Evolutionary conservation across 2,888 invertebrate species (phyloP).

Genomic region (Listrodromus nycthemerus): DNA sequence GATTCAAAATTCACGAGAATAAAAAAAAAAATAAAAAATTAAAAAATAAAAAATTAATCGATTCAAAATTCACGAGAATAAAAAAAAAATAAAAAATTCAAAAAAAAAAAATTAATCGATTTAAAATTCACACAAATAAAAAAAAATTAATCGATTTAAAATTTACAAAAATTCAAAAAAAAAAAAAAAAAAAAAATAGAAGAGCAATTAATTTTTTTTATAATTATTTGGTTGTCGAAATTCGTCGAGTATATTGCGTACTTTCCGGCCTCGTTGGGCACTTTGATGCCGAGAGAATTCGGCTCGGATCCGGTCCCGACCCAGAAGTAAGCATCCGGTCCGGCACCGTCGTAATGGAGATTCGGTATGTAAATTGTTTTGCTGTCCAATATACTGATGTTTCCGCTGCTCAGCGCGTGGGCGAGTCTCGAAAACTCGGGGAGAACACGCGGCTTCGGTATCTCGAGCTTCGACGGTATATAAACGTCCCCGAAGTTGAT

Average conservation of each 20-base stretch:
- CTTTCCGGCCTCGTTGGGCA: conserved; percentile 95
- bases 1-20: background rate
- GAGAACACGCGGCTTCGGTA: conserved; percentile 92
- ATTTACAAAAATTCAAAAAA: too few relatives aligned
- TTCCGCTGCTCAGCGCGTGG: conserved; percentile 95
- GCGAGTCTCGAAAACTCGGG: conserved; percentile 95
- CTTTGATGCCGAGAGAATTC: conserved; percentile 92
- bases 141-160: too few relatives aligned
- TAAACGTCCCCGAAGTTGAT: conserved; percentile 95
- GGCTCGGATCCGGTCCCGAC: conserved; percentile 96
- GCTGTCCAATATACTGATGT: conserved; percentile 95
- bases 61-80: too few relatives aligned
- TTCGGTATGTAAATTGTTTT: conserved; percentile 97
- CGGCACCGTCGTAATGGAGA: conserved; percentile 95
- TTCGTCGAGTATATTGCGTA: too few relatives aligned
- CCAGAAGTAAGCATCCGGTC: conserved; percentile 97
- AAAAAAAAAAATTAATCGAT: background rate
- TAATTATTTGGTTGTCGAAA: too few relatives aligned
- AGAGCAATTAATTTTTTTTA: too few relatives aligned
- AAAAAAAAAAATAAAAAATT: too few relatives aligned
- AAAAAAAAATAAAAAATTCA: conserved; percentile 6
- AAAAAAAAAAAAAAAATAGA: too few relatives aligned
- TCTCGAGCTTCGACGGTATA: conserved; percentile 91
- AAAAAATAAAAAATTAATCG: too few relatives aligned
- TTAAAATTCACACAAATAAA: too few relatives aligned